Base-by-base conservation (phyloP, 2,113 vertebrate genomes). In the Acrocephalus kingi region DNA sequence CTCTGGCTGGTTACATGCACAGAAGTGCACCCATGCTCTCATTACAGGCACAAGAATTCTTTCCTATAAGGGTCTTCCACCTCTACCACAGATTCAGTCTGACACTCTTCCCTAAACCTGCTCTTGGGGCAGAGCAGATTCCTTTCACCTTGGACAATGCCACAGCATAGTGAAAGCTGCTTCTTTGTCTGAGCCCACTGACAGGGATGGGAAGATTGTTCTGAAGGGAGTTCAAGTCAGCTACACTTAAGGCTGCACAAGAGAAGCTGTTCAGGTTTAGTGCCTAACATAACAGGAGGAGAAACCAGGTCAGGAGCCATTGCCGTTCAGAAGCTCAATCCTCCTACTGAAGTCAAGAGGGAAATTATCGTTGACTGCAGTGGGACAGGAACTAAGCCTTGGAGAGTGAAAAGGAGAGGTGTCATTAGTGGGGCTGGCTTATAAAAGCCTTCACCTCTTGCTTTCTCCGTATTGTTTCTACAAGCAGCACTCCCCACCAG, bases 221-320 rank as follows among this genome's bases (percentile, higher is more conserved):
- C 87, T 93, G 90, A 89, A 71, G 90, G 75, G 92, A 96, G 90
- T 92, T 92, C 27, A 71, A 89, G 75, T 97, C 93, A 84, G 48
- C 48, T 90, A 43, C 55, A n/a, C 67, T 92, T 92, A 86, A 64
- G 59, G 21, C 72, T 88, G 51, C 28, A 77, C 72, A 92, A 92
- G 68, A 89, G 72, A 93, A 84, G 79, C 45, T 88, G 68, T 93
- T 95, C 93, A 93, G 94, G 90, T 92, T 94, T 90, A 45, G 52
- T 90, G 92, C 94, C 90, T 95, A 96, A 81, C 54, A 91, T 77
- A 97, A 92, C 81, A 94, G 83, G 56, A 92, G 82, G 52, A 96
- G 67, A 95, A 95, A 74, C 22, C 0, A 1, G 79, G 90, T 97
- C 94, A 93, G 88, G 61, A 96, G 87, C 80, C 25, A 46, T 48